Evolutionary conservation across 2,113 vertebrate species (phyloP), one percentile per base, ranked within the genome.

Genomic region (Vimba vimba): DNA sequence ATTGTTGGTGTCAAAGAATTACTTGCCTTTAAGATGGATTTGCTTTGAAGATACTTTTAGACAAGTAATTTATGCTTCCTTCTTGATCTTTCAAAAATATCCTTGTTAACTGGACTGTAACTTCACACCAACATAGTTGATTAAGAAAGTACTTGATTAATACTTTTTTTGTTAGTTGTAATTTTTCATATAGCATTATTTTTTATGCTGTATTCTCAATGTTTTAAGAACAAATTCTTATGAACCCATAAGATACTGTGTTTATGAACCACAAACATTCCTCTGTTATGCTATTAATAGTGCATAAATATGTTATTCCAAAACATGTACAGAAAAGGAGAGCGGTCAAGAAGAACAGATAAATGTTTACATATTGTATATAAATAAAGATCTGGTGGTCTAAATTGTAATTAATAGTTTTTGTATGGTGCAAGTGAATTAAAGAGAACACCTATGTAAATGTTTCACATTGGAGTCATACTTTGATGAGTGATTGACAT

Each of bases 291-390:
- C 80, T 83, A 82, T 86, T 85, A 78, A 82, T 33, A 76, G 45
- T 82, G 43, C 80, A 82, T 66, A 80, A 81, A 64, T 80, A 88
- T 83, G 74, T 82, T 69, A 86, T 82, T 86, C 45, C 84, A 86
- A 85, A 55, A 39, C 68, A 81, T 76, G 74, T 79, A 76, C 84
- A 83, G 52, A 75, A 47, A 86, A 81, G 27, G 36, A 82, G 30
- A 84, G 69, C 62, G 30, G 62, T 81, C 88, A 47, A 79, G 30
- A 80, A 64, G 60, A 86, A 87, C 47, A 66, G 66, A 81, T 66
- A 83, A 82, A 89, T 90, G 89, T 91, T 89, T 91, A 91, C 89
- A 91, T 90, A 85, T 59, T 91, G 87, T 91, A 91, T 84, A 91
- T 90, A 89, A 90, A 91, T 85, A 88, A 86, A 89, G 79, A 86